Evolutionary conservation across 2,113 vertebrate genomes (phyloP), one percentile per base, ranked within the genome.

Genomic region (Rallus limicola): DNA sequence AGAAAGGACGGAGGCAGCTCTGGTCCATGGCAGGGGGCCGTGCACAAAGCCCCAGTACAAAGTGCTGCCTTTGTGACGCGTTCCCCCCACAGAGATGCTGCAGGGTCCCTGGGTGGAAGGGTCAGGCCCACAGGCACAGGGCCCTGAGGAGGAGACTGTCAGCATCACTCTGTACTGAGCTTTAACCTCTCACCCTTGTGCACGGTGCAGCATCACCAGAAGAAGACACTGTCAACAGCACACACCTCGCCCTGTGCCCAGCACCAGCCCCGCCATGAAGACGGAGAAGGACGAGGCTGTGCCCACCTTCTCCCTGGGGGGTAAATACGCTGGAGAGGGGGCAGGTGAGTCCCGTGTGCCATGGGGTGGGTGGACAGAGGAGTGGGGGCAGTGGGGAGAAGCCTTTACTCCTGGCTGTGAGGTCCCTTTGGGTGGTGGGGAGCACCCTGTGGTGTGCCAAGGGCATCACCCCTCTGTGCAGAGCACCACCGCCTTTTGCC

Each of bases 221-320:
- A 96, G 75, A 77, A 95, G 93, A 44, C 36, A 1, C 59, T 11
- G 1, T 5, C 13, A 0, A 59, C 24, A 1, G 84, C 5, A 1
- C 4, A 9, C 29, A 9, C 70, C 55, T 46, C 16, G 0, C 34
- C 60, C 71, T 4, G 25, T 46, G 82, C 76, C 63, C 72, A 29
- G 42, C 82, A 53, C 88, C 16, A 2, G 77, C 82, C 78, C 4
- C 36, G 82, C 46, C 52, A 92, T 96, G 94, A 97, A 97, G 88
- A 92, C 76, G 0, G 97, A 97, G 83, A 97, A 96, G 82, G 92
- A 97, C 0, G 82, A 95, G 63, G 71, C 82, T 2, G 77, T 81
- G 50, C 82, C 95, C 55, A 11, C 82, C 86, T 95, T 96, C 71
- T 91, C 95, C 48, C 34, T 94, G 91, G 91, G 91, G 34, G 94